Conservation (phyloP, 92 coral and sea anemone genomes). For the Porites cylindrica region DNA sequence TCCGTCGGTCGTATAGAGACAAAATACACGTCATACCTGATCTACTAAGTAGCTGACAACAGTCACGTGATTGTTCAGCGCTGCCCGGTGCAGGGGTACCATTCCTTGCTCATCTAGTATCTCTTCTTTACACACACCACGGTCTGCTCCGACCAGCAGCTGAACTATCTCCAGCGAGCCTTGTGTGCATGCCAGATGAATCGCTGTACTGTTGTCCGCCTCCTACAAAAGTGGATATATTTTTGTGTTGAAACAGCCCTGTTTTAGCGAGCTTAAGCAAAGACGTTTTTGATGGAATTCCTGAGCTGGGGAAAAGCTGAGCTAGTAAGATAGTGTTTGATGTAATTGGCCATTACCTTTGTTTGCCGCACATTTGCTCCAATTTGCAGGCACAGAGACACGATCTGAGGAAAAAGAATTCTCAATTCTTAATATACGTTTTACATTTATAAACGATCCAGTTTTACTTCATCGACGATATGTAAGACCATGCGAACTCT, state of each 20-base stretch:
- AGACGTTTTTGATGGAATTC: too few relatives aligned
- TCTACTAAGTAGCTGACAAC: constrained; percentile 74
- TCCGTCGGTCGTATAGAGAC: too few relatives aligned
- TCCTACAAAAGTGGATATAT: constrained; percentile 47
- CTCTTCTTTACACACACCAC: constrained; percentile 53
- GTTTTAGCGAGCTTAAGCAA: too few relatives aligned
- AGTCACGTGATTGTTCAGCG: constrained; percentile 70
- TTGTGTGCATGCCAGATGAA: constrained; percentile 85
- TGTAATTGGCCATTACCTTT: constrained; percentile 48
- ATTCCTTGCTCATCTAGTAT: constrained; percentile 79
- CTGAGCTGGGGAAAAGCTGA: too few relatives aligned
- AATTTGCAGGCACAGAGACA: constrained; percentile 65
- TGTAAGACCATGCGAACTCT: too few relatives aligned
- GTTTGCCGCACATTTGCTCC: constrained; percentile 77
- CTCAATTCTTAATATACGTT: too few relatives aligned
- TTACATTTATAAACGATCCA: too few relatives aligned
- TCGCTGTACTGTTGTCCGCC: constrained; percentile 83
- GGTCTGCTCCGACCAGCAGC: constrained; percentile 52
- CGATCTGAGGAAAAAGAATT: constrained; percentile 56
- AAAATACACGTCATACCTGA: constrained; percentile 63
- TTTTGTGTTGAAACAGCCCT: neutral
- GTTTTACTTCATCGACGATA: too few relatives aligned
- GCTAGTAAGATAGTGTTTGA: neutral
- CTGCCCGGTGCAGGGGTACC: constrained; percentile 86
- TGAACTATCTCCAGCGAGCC: constrained; percentile 90